These are phyloP conservation scores for Chromobotia macracanthus DNA, from an alignment of 2,797 vertebrate genomes.

Conservation along the genomic window DNA sequence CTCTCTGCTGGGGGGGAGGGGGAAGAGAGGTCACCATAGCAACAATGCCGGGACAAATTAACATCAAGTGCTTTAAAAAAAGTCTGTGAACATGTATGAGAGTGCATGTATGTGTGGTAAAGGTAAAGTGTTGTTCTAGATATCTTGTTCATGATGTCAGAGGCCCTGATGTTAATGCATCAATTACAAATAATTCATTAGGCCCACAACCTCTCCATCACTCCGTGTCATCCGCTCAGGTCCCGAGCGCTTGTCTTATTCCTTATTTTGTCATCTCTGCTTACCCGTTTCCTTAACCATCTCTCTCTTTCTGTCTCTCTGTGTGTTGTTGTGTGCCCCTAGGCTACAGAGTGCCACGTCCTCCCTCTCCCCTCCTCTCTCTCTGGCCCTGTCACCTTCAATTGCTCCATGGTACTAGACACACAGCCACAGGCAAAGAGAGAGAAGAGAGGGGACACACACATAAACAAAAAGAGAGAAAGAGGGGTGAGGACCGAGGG, in stretches of 20 bases:
- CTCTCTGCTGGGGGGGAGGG: slow-evolving; percentile 58
- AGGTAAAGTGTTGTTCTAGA: slow-evolving; percentile 19
- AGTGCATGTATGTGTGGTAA: slow-evolving; percentile 28
- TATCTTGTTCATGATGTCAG: background rate
- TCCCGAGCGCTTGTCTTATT: slow-evolving; percentile 42
- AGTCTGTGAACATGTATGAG: slow-evolving; percentile 39
- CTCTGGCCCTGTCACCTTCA: slow-evolving; percentile 65
- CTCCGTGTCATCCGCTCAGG: slow-evolving; percentile 35
- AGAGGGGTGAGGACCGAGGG: slow-evolving; percentile 12
- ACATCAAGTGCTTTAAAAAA: slow-evolving; percentile 60
- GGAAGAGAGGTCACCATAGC: slow-evolving; percentile 65
- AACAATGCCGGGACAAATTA: slow-evolving; percentile 67
- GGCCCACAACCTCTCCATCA: slow-evolving; percentile 47
- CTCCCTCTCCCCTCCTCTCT: slow-evolving; percentile 54
- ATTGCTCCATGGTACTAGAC: slow-evolving; percentile 64
- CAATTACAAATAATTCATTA: slow-evolving; percentile 59
- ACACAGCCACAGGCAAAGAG: slow-evolving; percentile 60
- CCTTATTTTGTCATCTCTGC: slow-evolving; percentile 43
- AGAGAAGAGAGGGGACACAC: slow-evolving; percentile 51
- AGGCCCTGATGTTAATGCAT: slow-evolving; percentile 43
- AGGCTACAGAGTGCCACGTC: slow-evolving; percentile 61
- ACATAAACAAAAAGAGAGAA: slow-evolving; percentile 26
- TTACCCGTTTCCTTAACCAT: slow-evolving; percentile 31
- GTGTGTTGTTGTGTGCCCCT: slow-evolving; percentile 60
- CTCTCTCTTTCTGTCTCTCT: slow-evolving; percentile 50